Evolutionary conservation across 2,113 vertebrate genomes (phyloP).

Genomic region (Chloropsis cyanopogon): DNA sequence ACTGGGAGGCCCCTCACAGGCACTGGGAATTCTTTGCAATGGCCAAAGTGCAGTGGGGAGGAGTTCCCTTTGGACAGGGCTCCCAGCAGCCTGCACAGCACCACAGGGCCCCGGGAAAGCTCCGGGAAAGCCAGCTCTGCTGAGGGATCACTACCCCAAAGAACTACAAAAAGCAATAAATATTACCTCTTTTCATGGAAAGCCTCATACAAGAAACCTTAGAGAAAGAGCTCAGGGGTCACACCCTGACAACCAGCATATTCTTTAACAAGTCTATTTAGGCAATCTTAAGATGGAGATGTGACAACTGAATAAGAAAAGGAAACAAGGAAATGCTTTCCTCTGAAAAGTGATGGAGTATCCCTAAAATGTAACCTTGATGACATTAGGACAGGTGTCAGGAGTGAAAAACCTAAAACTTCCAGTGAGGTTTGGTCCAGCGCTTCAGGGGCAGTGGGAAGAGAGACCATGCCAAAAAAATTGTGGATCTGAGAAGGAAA

Average conservation of each 20-base stretch:
- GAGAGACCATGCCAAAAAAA: neutral
- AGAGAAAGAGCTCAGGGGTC: neutral
- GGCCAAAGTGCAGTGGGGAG: neutral
- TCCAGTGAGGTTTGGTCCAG: neutral
- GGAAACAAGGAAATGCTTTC: neutral
- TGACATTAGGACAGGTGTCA: neutral
- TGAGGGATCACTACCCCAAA: neutral
- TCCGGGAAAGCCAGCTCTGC: neutral
- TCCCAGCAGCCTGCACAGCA: neutral
- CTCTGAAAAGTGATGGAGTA: neutral
- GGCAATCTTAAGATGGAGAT: neutral
- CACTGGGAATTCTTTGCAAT: neutral
- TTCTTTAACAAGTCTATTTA: neutral
- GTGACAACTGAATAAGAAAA: neutral
- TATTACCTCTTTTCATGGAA: neutral
- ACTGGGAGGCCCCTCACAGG: neutral
- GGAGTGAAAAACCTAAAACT: neutral
- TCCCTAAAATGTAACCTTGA: neutral
- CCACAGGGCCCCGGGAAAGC: neutral
- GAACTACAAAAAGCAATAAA: neutral
- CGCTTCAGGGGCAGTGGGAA: neutral
- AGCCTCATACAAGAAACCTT: neutral
- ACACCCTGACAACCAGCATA: neutral
- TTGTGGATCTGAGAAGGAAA: neutral
- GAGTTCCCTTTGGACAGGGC: accelerated